Evolutionary conservation across 2,888 invertebrate species (phyloP).

Genomic region (Drosophila mettleri): DNA sequence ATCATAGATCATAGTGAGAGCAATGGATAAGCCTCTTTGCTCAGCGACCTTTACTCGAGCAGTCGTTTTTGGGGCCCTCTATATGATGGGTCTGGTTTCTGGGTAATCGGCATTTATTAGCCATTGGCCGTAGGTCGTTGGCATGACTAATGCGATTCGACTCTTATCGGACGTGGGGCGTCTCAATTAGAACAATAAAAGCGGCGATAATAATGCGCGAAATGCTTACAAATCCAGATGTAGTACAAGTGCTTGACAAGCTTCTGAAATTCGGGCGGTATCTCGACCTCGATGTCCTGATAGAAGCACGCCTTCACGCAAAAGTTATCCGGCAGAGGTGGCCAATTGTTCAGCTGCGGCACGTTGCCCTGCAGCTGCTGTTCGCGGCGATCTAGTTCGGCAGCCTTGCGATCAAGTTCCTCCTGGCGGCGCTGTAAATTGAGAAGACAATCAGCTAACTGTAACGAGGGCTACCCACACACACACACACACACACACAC

Average conservation of each 20-base stretch:
- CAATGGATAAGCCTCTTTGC: background rate
- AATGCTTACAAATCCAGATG: constrained; percentile 97
- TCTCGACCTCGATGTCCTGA: constrained; percentile 99
- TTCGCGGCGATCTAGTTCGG: constrained; percentile 94
- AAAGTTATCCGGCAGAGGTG: constrained; percentile 96
- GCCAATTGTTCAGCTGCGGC: constrained; percentile 97
- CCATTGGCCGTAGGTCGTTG: constrained; percentile 1
- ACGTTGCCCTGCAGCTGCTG: constrained; percentile 90
- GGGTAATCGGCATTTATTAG: constrained; percentile 9
- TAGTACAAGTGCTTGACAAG: constrained; percentile 97
- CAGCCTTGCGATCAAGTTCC: constrained; percentile 96
- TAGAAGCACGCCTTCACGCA: constrained; percentile 99
- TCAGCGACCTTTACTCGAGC: too few species aligned
- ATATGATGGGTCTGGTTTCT: too few species aligned
- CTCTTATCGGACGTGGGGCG: constrained; percentile 31
- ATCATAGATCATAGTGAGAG: background rate
- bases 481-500: background rate
- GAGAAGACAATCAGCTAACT: constrained; percentile 7
- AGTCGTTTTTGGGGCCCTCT: too few species aligned
- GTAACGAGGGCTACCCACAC: background rate
- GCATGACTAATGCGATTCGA: constrained; percentile 59
- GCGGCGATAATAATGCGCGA: constrained; percentile 3
- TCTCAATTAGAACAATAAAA: constrained; percentile 30
- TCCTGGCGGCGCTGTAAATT: constrained; percentile 90
- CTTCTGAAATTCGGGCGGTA: constrained; percentile 98